phyloP scores from a whole-genome alignment of 2,113 vertebrate species.

The Bufo bufo region DNA sequence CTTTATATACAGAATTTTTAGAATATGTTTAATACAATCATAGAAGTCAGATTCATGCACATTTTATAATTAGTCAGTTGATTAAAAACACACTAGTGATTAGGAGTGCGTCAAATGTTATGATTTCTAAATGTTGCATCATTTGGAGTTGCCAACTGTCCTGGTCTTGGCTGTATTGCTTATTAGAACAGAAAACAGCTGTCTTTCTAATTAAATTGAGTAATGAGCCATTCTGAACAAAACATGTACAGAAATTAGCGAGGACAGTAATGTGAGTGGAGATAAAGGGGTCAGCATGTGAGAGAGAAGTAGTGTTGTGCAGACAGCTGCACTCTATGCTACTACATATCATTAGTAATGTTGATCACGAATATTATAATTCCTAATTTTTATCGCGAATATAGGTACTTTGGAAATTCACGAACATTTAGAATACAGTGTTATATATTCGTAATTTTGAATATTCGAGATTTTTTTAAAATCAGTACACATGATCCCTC shows the following conservation, averaged over 20 bases:
- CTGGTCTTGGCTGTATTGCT: constrained; percentile 3
- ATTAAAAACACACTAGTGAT: background rate
- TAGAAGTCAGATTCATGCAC: background rate
- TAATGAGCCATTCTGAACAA: constrained; percentile 33
- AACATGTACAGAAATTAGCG: background rate
- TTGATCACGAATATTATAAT: too few relatives aligned
- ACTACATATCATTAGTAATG: background rate
- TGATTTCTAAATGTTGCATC: constrained; percentile 27
- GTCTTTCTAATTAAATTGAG: constrained; percentile 30
- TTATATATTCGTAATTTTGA: too few relatives aligned
- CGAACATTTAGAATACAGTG: too few relatives aligned
- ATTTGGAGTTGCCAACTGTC: constrained; percentile 7
- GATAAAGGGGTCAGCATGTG: background rate
- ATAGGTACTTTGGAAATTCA: too few relatives aligned
- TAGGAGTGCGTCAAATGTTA: background rate
- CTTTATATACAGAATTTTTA: background rate
- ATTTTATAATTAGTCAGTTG: background rate
- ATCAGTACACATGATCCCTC: too few relatives aligned
- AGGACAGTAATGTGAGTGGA: constrained; percentile 9
- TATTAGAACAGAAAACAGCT: constrained; percentile 7
- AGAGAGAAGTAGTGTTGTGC: too few relatives aligned
- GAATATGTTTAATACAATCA: background rate
- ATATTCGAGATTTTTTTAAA: too few relatives aligned
- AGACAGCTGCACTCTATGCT: background rate
- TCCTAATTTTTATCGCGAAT: too few relatives aligned